Conservation (phyloP, 2,888 invertebrate species). For the Lochmaea crataegi region DNA sequence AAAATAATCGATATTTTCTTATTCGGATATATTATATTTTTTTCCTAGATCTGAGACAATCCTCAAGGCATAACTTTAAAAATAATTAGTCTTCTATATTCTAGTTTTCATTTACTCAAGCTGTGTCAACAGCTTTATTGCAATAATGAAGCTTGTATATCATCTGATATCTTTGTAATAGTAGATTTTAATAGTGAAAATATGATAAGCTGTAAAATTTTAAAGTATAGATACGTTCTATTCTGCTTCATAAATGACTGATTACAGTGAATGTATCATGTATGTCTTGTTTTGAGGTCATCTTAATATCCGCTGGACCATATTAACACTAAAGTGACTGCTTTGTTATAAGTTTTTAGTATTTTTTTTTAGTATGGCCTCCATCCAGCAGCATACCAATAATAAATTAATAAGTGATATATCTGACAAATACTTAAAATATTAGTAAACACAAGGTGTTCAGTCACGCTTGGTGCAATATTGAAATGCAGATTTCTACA, state of each 20-base stretch:
- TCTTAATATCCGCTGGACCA: not conserved
- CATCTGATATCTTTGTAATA: conserved; percentile 18
- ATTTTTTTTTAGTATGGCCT: not conserved
- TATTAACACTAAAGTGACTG: not conserved
- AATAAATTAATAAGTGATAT: conserved; percentile 2
- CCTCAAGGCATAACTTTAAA: not conserved
- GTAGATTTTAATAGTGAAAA: not conserved
- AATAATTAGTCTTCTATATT: conserved; percentile 5
- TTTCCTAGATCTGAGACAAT: conserved; percentile 6
- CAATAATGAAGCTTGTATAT: conserved; percentile 25
- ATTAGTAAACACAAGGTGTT: conserved; percentile 7
- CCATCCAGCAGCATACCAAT: not conserved
- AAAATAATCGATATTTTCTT: conserved; percentile 8
- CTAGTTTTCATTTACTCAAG: conserved; percentile 11
- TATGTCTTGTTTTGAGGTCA: conserved; percentile 7
- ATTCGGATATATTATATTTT: conserved; percentile 15
- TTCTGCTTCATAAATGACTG: not conserved
- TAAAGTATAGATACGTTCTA: not conserved
- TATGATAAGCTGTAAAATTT: not conserved
- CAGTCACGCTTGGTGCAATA: conserved; percentile 1
- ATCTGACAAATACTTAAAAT: conserved; percentile 16
- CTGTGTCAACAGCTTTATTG: conserved; percentile 13
- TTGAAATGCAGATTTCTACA: not conserved
- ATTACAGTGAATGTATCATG: not conserved
- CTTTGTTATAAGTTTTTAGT: not conserved